Evolutionary conservation across 2,113 vertebrate species (phyloP), one percentile per base, ranked within the genome.

Genomic region (Atlantisia rogersi): DNA sequence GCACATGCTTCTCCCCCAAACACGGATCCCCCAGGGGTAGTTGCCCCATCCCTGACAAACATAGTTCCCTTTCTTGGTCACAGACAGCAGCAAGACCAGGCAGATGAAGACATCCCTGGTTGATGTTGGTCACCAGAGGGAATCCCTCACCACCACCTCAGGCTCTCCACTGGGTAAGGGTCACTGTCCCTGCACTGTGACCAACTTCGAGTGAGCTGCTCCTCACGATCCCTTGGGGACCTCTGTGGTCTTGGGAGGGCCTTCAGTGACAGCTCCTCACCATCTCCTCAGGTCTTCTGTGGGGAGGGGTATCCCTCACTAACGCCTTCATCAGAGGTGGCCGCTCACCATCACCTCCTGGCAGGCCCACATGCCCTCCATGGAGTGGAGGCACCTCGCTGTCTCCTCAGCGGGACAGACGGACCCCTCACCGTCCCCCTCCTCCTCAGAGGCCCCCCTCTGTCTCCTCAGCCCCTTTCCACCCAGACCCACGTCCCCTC

Each of bases 11-110:
- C 2, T 7, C 24, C 18, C 25, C 5, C 7, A 40, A 50, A 22
- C 2, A 2, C 1, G 29, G 28, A 0, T 74, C 12, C 32, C 35
- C n/a, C 40, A 37, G 48, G 22, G 5, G 15, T 29, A 60, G 22
- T n/a, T 64, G 53, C 29, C 26, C 25, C 37, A 70, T 55, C 20
- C 37, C 25, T 20, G 19, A 8, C 0, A 5, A 39, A 76, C 52
- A 31, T 8, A 39, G 62, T 3, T 29, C 8, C 31, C 20, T 67
- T 83, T 11, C 50, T 68, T 48, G 16, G 67, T 3, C 5, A 1
- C 0, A 0, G 46, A 50, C 0, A 0, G 46, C 26, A 88, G 15
- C 37, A 67, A 44, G 40, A 35, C 35, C 0, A 0, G 46, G 26
- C 35, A 69, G 55, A 28, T 0, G 16, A 64, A 39, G 32, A 60